phyloP scores from a whole-genome alignment of 2,797 vertebrate genomes.

The Sphenopsis melanotis region DNA sequence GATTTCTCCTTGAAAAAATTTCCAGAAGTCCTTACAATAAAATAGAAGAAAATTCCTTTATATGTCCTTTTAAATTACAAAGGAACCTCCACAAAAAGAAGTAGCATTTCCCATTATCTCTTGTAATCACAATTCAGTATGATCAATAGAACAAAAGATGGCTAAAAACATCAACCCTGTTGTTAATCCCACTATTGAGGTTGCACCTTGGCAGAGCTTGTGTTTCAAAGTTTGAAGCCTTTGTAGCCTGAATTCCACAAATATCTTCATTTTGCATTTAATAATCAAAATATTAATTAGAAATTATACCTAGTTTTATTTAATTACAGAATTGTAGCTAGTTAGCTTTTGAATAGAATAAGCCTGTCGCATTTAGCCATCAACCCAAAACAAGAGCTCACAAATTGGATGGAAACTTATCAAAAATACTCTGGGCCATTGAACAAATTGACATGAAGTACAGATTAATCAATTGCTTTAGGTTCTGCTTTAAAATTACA shows the following conservation, averaged over 20 bases:
- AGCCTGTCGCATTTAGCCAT: not conserved
- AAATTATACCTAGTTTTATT: conserved; percentile 19
- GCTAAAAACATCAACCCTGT: not conserved
- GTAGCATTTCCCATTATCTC: not conserved
- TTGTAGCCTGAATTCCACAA: not conserved
- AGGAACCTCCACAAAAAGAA: not conserved
- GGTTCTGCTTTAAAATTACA: not conserved
- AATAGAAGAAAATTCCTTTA: not conserved
- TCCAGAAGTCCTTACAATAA: not conserved
- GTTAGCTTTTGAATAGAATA: conserved; percentile 53
- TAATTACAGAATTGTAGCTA: conserved; percentile 34
- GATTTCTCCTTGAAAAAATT: not conserved
- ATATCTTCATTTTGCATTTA: not conserved
- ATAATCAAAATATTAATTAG: conserved; percentile 44
- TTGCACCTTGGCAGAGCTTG: not conserved
- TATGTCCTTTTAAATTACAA: not conserved
- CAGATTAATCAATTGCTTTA: not conserved
- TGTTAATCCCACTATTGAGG: not conserved
- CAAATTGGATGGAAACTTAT: not conserved
- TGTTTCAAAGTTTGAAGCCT: not conserved
- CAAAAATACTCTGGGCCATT: not conserved
- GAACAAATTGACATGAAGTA: conserved; percentile 21
- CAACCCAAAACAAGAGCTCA: not conserved
- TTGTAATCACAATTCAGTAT: not conserved
- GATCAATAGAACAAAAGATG: not conserved